phyloP scores from a whole-genome alignment of 2,888 invertebrate species.

The Lithophane socia region DNA sequence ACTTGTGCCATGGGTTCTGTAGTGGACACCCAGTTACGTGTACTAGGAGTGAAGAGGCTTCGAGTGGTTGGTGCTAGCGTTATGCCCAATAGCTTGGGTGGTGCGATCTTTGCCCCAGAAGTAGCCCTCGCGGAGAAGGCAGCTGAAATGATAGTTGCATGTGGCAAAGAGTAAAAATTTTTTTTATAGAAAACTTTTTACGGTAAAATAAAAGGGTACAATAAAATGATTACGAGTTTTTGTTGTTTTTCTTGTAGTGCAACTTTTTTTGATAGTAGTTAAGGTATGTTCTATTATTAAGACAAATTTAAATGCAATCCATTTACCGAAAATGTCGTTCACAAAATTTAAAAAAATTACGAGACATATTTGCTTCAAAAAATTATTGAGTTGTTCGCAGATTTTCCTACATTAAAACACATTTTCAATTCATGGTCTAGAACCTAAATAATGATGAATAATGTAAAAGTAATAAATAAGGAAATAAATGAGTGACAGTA shows the following conservation, averaged over 20 bases:
- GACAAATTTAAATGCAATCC: background rate
- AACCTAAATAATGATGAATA: too few relatives aligned
- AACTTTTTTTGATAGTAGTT: too few relatives aligned
- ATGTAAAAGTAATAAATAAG: too few relatives aligned
- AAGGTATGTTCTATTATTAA: too few relatives aligned
- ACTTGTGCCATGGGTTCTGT: slow-evolving; percentile 46
- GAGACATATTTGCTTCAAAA: background rate
- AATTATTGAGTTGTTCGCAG: too few relatives aligned
- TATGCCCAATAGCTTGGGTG: slow-evolving; percentile 25
- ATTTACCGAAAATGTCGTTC: background rate
- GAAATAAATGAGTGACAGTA: too few relatives aligned
- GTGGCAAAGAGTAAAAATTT: background rate
- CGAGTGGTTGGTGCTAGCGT: slow-evolving; percentile 33
- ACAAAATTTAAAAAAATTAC: background rate
- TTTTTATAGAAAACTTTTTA: background rate
- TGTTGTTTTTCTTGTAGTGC: background rate
- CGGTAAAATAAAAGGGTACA: too few relatives aligned
- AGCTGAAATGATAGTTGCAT: slow-evolving; percentile 22
- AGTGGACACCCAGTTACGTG: slow-evolving; percentile 27
- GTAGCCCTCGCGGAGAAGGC: slow-evolving; percentile 31
- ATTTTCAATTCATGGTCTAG: too few relatives aligned
- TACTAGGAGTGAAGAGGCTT: slow-evolving; percentile 27
- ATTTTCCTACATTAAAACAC: background rate
- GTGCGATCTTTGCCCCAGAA: slow-evolving; percentile 13
- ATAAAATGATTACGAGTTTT: background rate